Evolutionary conservation across 2,113 vertebrate species (phyloP), one percentile per base, ranked within the genome.

Genomic region (Ictalurus furcatus): DNA sequence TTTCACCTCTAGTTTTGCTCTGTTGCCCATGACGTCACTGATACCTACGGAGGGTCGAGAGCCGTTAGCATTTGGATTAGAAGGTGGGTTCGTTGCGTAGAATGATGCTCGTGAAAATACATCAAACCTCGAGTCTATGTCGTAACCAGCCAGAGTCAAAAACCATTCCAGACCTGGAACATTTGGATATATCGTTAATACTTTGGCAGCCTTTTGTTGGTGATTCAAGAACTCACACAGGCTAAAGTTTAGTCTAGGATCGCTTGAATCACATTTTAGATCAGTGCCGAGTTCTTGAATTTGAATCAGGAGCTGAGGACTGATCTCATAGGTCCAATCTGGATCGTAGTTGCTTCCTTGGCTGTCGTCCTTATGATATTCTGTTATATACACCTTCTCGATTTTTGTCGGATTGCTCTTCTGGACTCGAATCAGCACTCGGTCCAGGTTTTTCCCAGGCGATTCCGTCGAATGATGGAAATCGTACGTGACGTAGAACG

Each of bases 121-220:
- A 19, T 76, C 14, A 28, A 85, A 17, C 44, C 69, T 89, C 0
- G 61, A 48, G 11, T 89, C 71, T 0, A 89, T 79, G 82, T 85
- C 54, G 71, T 85, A 89, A n/a, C 88, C 88, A 65, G 88, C 88
- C 37, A 85, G 44, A 65, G 58, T 28, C 82, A 85, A 48, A 63
- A 89, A 85, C 82, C 88, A 78, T 40, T 61, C 58, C 3, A 89
- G 73, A 78, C 88, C 88, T n/a, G 82, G 83, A 17, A 13, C 40
- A 19, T 78, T 34, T 7, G 83, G 88, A 85, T 89, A 89, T 14
- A 83, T 11, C 44, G 30, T 85, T 61, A 65, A 30, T 40, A 79
- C 40, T 78, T 84, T 67, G 0, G 28, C 56, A 37, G 71, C 65
- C 67, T 78, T 85, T 61, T 67, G 82, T 48, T 89, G 82, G 37